A percentile compares a stretch with the other conserved stretches of the same genome.
These are phyloP conservation scores for Sussaba pulchella DNA, from an alignment of 2,888 invertebrate species.

Conservation along the genomic window DNA sequence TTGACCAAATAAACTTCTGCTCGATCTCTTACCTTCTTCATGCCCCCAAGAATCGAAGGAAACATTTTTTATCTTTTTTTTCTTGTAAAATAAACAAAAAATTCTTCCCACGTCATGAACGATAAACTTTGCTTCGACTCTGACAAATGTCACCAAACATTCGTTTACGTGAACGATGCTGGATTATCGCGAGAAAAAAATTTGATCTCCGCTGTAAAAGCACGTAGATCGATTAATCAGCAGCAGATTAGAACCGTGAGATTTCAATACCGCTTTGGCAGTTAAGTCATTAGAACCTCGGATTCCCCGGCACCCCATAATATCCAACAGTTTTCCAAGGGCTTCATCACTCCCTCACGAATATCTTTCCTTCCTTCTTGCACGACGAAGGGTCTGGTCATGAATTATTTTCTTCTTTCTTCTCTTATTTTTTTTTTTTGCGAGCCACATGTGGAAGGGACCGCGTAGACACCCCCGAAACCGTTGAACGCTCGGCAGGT, in stretches of 20 bases:
- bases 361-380: constrained; percentile 28
- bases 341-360: constrained; percentile 2
- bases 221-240: neutral
- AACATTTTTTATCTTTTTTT: too few relatives aligned
- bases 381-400: constrained; percentile 53
- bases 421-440: constrained; percentile 70
- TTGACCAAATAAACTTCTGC: too few relatives aligned
- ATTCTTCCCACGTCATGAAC: too few relatives aligned
- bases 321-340: constrained; percentile 23
- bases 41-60: too few relatives aligned
- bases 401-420: constrained; percentile 39
- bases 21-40: too few relatives aligned
- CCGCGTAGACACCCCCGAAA: constrained; percentile 74
- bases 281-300: constrained; percentile 67
- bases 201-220: too few relatives aligned
- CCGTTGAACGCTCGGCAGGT: constrained; percentile 66
- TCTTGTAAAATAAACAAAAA: too few relatives aligned
- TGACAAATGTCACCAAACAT: too few relatives aligned
- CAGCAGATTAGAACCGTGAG: neutral
- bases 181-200: too few relatives aligned
- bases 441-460: constrained; percentile 74
- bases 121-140: too few relatives aligned
- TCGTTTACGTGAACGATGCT: too few relatives aligned
- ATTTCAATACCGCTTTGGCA: constrained; percentile 20
- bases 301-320: constrained; percentile 60